These are phyloP conservation scores for Tapera naevia DNA, from an alignment of 2,797 vertebrate species.

Conservation along the genomic window DNA sequence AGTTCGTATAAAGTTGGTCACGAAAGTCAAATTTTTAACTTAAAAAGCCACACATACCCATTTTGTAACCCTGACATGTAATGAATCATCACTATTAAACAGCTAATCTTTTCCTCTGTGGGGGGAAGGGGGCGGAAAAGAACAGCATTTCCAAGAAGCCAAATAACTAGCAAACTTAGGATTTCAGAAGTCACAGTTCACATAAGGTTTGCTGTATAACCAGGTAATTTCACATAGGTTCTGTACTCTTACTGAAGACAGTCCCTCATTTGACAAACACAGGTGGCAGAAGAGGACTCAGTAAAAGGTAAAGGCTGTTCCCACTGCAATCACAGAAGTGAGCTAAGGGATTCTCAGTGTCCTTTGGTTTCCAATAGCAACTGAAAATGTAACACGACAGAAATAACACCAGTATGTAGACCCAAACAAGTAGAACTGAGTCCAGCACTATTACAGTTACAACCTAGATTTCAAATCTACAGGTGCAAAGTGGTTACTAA, in stretches of 20 bases:
- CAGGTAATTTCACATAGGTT: not conserved
- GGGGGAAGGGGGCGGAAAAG: not conserved
- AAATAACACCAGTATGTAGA: not conserved
- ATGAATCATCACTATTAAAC: not conserved
- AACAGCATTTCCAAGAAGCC: not conserved
- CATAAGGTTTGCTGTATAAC: not conserved
- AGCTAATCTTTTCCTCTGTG: not conserved
- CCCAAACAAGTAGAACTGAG: not conserved
- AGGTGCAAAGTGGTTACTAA: not conserved
- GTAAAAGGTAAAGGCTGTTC: not conserved
- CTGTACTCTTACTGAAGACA: not conserved
- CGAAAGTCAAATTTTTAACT: not conserved
- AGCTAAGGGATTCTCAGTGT: not conserved
- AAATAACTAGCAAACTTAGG: not conserved
- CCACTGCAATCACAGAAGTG: not conserved
- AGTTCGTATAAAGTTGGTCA: not conserved
- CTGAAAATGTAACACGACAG: fast-evolving
- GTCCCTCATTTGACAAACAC: not conserved
- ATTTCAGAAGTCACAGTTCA: not conserved
- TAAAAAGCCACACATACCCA: not conserved
- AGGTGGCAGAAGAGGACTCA: not conserved
- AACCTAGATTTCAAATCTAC: not conserved
- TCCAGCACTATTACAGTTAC: not conserved
- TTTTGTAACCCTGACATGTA: not conserved
- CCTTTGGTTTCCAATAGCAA: not conserved